Conservation (phyloP, 2,113 vertebrate genomes). For the Callorhinus ursinus region DNA sequence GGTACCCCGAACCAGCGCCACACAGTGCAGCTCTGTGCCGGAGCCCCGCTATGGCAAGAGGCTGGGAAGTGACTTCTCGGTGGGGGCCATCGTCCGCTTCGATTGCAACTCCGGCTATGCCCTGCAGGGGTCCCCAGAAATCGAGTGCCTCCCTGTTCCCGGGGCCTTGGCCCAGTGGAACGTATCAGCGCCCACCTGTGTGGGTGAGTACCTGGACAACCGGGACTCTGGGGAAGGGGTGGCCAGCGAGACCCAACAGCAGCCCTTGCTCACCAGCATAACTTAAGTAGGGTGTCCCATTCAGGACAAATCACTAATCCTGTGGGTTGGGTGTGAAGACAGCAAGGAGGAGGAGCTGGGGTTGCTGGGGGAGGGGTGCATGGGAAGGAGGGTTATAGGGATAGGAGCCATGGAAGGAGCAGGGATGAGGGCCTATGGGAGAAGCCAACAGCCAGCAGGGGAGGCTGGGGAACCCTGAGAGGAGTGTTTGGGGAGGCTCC, state of each 20-base stretch:
- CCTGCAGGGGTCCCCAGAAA: constrained; percentile 91
- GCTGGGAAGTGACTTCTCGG: constrained; percentile 95
- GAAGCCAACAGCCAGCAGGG: neutral
- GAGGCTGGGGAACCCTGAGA: neutral
- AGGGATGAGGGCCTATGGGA: fast-evolving
- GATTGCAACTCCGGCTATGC: constrained; percentile 95
- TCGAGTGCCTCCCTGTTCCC: constrained; percentile 95
- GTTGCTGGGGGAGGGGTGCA: fast-evolving
- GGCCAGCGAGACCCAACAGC: neutral
- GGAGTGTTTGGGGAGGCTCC: neutral
- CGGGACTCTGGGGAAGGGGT: neutral
- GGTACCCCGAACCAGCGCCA: constrained; percentile 96
- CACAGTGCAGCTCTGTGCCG: constrained; percentile 97
- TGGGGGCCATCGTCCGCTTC: constrained; percentile 93
- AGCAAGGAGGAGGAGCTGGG: neutral
- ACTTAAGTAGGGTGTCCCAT: too few relatives aligned
- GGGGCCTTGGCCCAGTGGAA: constrained; percentile 98
- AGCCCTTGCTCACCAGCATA: neutral
- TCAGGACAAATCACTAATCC: neutral
- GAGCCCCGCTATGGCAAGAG: constrained; percentile 96
- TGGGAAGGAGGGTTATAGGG: neutral
- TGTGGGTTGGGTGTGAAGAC: neutral
- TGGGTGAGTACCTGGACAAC: constrained; percentile 87
- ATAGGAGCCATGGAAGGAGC: neutral
- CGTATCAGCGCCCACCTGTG: constrained; percentile 93